phyloP scores from a whole-genome alignment of 2,797 vertebrate genomes.

The Falco rusticolus region DNA sequence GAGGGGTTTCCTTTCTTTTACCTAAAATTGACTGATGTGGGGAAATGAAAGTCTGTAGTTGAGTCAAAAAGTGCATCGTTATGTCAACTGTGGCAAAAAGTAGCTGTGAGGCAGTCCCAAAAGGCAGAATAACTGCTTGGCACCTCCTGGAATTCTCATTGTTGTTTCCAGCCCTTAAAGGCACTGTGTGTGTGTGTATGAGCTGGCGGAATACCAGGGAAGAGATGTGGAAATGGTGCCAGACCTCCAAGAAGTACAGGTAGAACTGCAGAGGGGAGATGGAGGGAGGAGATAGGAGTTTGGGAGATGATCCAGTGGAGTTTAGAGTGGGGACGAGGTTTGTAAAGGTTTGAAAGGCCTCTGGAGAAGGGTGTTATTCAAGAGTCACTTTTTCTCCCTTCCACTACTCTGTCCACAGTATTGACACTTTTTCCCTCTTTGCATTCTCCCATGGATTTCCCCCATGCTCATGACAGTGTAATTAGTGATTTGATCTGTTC shows the following conservation, averaged over 20 bases:
- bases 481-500: not conserved
- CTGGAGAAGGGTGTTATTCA: not conserved
- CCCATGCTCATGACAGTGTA: not conserved
- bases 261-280: fast-evolving
- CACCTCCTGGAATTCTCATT: not conserved
- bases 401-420: not conserved
- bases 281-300: not conserved
- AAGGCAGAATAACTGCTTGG: not conserved
- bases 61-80: not conserved
- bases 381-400: not conserved
- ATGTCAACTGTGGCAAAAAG: not conserved
- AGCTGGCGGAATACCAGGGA: not conserved
- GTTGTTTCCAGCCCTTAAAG: not conserved
- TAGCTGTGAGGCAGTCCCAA: not conserved
- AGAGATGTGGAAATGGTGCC: not conserved
- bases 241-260: not conserved
- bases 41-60: not conserved
- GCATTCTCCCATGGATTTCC: not conserved
- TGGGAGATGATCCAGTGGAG: not conserved
- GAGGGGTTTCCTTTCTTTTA: not conserved
- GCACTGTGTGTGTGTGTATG: fast-evolving
- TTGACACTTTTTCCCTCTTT: not conserved
- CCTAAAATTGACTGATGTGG: not conserved
- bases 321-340: not conserved
- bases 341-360: not conserved